Conservation (phyloP, 2,797 vertebrate species). For the Columba guinea region DNA sequence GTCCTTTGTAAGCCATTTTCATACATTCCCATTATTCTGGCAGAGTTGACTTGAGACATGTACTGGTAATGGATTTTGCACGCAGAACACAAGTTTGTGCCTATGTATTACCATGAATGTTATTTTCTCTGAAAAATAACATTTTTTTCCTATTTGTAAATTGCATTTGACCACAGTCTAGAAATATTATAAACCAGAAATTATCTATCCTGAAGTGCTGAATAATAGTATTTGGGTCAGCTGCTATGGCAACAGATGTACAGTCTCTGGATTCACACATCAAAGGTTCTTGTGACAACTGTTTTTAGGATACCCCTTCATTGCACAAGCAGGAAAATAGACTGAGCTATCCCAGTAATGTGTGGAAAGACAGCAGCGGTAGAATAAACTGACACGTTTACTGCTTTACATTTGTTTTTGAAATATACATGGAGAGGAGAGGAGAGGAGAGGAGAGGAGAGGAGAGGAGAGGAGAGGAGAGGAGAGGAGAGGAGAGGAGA, state of each 20-base stretch:
- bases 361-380: neutral
- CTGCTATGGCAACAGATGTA: neutral
- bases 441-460: no score
- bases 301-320: neutral
- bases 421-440: neutral
- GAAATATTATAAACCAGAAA: neutral
- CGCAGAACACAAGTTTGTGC: neutral
- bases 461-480: no score
- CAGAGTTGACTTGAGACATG: neutral
- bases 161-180: neutral
- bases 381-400: neutral
- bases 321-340: neutral
- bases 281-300: neutral
- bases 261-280: neutral
- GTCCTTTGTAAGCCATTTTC: neutral
- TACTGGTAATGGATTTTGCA: neutral
- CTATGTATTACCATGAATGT: neutral
- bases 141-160: neutral
- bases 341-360: neutral
- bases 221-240: neutral
- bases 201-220: neutral
- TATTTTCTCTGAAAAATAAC: neutral
- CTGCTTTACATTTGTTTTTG: neutral
- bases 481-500: neutral
- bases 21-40: neutral